phyloP scores from a whole-genome alignment of 2,797 vertebrate species.

The Coluber constrictor region DNA sequence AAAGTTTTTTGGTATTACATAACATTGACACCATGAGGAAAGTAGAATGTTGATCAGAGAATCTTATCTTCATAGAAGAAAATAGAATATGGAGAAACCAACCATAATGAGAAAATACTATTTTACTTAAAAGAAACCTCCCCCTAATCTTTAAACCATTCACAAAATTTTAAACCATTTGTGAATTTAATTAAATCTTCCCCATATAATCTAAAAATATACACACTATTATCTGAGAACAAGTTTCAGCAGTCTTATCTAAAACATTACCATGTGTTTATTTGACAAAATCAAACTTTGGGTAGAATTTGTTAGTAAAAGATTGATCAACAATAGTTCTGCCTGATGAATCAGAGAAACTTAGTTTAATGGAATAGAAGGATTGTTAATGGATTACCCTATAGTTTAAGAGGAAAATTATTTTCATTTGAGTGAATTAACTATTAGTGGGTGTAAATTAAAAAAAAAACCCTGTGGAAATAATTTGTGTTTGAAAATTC shows the following conservation, averaged over 20 bases:
- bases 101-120: background rate
- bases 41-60: background rate
- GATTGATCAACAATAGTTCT: background rate
- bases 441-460: background rate
- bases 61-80: background rate
- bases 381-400: background rate
- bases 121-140: background rate
- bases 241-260: background rate
- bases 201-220: background rate
- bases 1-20: background rate
- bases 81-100: background rate
- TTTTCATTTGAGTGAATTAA: background rate
- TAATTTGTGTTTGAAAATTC: background rate
- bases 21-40: background rate
- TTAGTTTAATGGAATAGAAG: background rate
- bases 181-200: background rate
- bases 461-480: background rate
- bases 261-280: background rate
- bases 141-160: background rate
- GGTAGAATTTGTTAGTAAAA: background rate
- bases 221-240: background rate
- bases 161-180: background rate
- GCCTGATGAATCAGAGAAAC: background rate
- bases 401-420: background rate
- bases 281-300: background rate